Evolutionary conservation across 2,797 vertebrate species (phyloP).

Genomic region (Melanotaenia pygmaea): DNA sequence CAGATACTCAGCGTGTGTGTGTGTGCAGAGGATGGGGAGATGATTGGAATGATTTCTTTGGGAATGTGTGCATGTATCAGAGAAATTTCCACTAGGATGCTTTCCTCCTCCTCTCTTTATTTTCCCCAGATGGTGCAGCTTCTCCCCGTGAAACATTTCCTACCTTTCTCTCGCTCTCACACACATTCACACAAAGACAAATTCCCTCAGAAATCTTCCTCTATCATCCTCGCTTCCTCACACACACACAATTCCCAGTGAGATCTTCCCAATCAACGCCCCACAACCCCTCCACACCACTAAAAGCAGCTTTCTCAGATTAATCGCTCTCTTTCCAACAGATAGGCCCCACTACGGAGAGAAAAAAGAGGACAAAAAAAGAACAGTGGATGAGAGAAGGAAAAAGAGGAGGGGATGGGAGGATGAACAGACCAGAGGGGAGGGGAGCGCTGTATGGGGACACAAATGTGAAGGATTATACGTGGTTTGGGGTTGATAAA

Average conservation of each 20-base stretch:
- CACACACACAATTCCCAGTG: constrained; percentile 58
- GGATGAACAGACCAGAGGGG: constrained; percentile 51
- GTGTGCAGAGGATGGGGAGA: constrained; percentile 1
- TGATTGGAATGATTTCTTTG: constrained; percentile 44
- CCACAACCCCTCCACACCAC: constrained; percentile 42
- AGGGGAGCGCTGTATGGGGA: constrained; percentile 50
- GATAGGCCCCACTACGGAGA: constrained; percentile 62
- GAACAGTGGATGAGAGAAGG: constrained; percentile 47
- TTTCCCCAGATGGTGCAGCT: constrained; percentile 66
- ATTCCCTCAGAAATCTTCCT: constrained; percentile 59
- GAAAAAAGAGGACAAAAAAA: constrained; percentile 46
- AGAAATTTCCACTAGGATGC: constrained; percentile 62
- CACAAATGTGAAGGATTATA: constrained; percentile 80
- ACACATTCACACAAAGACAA: constrained; percentile 26
- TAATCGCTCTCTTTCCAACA: constrained; percentile 66
- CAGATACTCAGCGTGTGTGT: constrained; percentile 21
- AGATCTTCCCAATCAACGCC: constrained; percentile 76
- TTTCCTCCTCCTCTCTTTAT: constrained; percentile 41
- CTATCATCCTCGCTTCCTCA: constrained; percentile 59
- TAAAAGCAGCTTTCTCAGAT: constrained; percentile 84
- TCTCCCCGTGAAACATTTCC: constrained; percentile 58
- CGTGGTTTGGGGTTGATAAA: constrained; percentile 82
- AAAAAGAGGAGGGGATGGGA: constrained; percentile 36
- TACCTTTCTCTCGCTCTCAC: not conserved
- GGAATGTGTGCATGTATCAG: constrained; percentile 43